Conservation (phyloP, 2,113 vertebrate genomes). For the Tetrao urogallus region DNA sequence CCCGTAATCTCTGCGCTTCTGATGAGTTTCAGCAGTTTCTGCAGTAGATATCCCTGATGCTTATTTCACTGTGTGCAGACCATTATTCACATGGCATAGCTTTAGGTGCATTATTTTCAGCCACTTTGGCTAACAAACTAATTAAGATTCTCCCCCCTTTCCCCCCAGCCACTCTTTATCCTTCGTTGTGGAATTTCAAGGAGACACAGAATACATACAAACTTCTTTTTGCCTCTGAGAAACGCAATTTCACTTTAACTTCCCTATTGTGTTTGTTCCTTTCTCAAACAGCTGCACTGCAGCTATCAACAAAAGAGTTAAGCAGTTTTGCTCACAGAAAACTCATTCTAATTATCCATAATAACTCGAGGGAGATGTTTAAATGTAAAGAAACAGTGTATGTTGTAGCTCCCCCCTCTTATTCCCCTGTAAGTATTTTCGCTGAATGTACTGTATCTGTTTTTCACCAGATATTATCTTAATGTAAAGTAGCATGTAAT, state of each 20-base stretch:
- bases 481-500: conserved; percentile 59
- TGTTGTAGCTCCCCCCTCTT: conserved; percentile 23
- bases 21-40: not conserved
- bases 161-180: not conserved
- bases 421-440: conserved; percentile 30
- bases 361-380: conserved; percentile 72
- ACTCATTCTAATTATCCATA: conserved; percentile 67
- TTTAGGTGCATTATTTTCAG: not conserved
- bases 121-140: not conserved
- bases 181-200: not conserved
- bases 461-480: conserved; percentile 56
- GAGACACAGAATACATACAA: not conserved
- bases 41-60: not conserved
- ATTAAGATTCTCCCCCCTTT: not conserved
- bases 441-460: conserved; percentile 57
- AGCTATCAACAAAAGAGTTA: conserved; percentile 72
- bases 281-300: conserved; percentile 66
- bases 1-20: not conserved
- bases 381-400: conserved; percentile 57
- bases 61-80: not conserved
- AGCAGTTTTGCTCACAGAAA: conserved; percentile 68
- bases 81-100: not conserved
- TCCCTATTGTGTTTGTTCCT: conserved; percentile 49
- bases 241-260: conserved; percentile 61
- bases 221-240: conserved; percentile 2